Percentiles rank a stretch among this genome's conserved stretches.
phyloP scores from a whole-genome alignment of 2,113 vertebrate genomes.

The Natator depressus region DNA sequence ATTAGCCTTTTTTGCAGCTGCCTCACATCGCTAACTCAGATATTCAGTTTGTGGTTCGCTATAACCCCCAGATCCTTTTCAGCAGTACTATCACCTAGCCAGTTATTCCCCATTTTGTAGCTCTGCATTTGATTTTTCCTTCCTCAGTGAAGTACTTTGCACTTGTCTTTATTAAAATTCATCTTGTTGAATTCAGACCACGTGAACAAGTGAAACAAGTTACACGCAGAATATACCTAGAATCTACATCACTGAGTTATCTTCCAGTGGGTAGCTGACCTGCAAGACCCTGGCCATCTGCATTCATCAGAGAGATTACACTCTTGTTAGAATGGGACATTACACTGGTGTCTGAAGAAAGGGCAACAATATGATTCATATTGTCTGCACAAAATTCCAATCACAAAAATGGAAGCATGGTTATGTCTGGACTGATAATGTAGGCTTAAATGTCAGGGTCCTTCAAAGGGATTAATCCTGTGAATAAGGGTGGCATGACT shows the following conservation, averaged over 20 bases:
- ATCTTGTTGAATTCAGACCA: not conserved
- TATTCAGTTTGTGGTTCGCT: not conserved
- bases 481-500: not conserved
- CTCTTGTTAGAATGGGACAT: not conserved
- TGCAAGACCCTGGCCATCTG: not conserved
- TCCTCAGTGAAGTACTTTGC: not conserved
- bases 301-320: not conserved
- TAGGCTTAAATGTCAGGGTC: accelerated
- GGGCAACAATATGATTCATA: not conserved
- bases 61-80: not conserved
- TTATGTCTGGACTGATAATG: not conserved
- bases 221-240: not conserved
- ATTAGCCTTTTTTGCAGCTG: not conserved
- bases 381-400: not conserved
- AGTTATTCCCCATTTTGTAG: not conserved
- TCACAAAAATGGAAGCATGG: not conserved
- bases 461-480: not conserved
- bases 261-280: not conserved
- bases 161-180: not conserved
- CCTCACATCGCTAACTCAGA: not conserved
- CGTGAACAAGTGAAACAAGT: not conserved
- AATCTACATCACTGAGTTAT: not conserved
- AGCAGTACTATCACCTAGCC: not conserved
- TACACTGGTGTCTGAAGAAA: not conserved
- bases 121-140: not conserved